Evolutionary conservation across 2,113 vertebrate species (phyloP), one percentile per base, ranked within the genome.

Genomic region (Steatornis caripensis): DNA sequence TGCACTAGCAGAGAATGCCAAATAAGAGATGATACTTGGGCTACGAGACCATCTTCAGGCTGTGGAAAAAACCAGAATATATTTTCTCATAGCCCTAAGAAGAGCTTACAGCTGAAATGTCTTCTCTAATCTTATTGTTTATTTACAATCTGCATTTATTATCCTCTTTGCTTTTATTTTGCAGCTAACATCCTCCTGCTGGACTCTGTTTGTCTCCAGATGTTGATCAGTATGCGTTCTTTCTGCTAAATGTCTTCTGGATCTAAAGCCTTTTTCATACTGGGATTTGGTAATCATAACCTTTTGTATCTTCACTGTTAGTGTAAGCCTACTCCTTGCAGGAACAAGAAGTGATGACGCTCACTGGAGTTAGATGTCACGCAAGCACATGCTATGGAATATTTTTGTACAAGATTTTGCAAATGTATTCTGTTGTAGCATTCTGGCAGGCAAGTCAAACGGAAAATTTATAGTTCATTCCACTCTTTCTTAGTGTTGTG

Each of bases 11-110:
- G 23, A 91, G n/a, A 64, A 81, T 89, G 37, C 23, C 87, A 55
- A 66, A 37, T 78, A 80, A 80, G 57, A 77, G 19, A 39, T 75
- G 84, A 75, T 80, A 93, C 30, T 37, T 72, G 55, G 87, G 60
- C 60, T 85, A 88, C 20, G 39, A 89, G 80, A 91, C 75, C n/a
- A 57, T 69, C 72, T 77, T 65, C n/a, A 90, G 91, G 72, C 53
- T 83, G 54, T 51, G 21, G 39, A 74, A 74, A 84, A 88, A 94
- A 80, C 0, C 6, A 30, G 76, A 95, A 89, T 93, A 45, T 39
- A 66, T 78, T 93, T 93, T 93, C 72, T 91, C 74, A 14, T 64
- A 77, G 84, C 77, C 58, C 78, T 76, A 90, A 97, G 86, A 94
- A 86, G 64, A 54, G 91, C 54, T 94, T 66, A 83, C 15, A 89